Conservation (phyloP, 2,888 invertebrate genomes). For the Lochmaea capreae region DNA sequence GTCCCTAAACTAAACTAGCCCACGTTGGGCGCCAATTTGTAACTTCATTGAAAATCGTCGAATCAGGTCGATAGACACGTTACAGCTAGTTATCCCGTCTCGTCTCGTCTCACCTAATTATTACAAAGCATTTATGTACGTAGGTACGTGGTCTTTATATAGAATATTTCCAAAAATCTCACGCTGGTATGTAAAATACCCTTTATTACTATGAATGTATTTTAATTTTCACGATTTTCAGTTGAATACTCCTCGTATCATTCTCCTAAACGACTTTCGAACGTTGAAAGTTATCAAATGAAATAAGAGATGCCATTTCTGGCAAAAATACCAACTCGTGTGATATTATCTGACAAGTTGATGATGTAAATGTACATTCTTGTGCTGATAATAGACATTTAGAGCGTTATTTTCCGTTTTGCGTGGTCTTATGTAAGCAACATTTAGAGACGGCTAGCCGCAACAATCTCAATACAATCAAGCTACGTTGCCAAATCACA, state of each 20-base stretch:
- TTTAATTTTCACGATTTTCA: not conserved
- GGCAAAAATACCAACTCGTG: conserved; percentile 28
- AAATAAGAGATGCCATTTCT: conserved; percentile 32
- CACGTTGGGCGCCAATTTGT: too few species aligned
- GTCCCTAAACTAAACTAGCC: too few species aligned
- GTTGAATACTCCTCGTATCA: conserved; percentile 2
- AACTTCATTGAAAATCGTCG: too few species aligned
- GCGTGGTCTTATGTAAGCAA: conserved; percentile 32
- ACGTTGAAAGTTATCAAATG: conserved; percentile 20
- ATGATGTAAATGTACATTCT: conserved; percentile 38
- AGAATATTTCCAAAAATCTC: too few species aligned
- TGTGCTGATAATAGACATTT: conserved; percentile 37
- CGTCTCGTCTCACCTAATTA: too few species aligned
- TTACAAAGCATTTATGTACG: too few species aligned
- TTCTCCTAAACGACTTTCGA: conserved; percentile 25
- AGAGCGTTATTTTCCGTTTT: conserved; percentile 34
- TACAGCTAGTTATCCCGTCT: too few species aligned
- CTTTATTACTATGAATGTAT: not conserved
- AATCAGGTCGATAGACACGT: too few species aligned
- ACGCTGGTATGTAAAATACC: too few species aligned
- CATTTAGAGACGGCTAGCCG: conserved; percentile 15
- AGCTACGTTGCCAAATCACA: not conserved
- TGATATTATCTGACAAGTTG: conserved; percentile 33
- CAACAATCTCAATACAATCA: not conserved
- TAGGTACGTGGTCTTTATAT: too few species aligned